Percentiles rank a stretch among this genome's conserved stretches.
Conservation (phyloP, 2,888 invertebrate genomes). For the Tryphoninae sp. region DNA sequence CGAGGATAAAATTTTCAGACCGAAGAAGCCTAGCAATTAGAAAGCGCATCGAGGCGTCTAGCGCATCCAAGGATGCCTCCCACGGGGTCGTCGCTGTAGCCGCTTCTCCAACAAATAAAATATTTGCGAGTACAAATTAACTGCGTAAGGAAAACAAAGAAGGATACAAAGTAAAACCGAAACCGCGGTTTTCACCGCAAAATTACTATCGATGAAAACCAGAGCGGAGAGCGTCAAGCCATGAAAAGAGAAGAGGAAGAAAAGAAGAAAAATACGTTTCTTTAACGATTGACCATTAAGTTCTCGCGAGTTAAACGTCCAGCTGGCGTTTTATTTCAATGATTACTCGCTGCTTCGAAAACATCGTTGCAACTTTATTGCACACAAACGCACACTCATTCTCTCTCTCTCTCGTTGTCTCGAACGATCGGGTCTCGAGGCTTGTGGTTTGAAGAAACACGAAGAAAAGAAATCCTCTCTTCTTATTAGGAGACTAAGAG, state of each 20-base stretch:
- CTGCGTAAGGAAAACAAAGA: constrained; percentile 5
- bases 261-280: neutral
- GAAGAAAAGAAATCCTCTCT: constrained; percentile 27
- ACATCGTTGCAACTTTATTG: constrained; percentile 19
- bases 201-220: constrained; percentile 4
- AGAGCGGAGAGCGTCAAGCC: neutral
- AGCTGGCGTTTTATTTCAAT: constrained; percentile 23
- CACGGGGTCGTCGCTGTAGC: constrained; percentile 45
- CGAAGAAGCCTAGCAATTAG: constrained; percentile 58
- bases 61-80: constrained; percentile 55
- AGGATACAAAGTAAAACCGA: constrained; percentile 3
- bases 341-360: neutral
- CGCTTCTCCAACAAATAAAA: constrained; percentile 20
- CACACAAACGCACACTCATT: neutral
- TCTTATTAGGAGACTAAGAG: constrained; percentile 21
- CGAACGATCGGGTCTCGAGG: constrained; percentile 3
- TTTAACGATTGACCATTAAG: constrained; percentile 28
- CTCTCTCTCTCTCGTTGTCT: neutral
- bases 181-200: neutral
- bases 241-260: neutral
- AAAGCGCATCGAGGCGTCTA: constrained; percentile 62
- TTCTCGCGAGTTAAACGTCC: constrained; percentile 7
- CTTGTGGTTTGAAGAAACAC: neutral
- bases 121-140: neutral
- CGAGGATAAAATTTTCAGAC: constrained; percentile 61